These are phyloP conservation scores for Carassius gibelio DNA, from an alignment of 2,113 vertebrate species.

Conservation along the genomic window DNA sequence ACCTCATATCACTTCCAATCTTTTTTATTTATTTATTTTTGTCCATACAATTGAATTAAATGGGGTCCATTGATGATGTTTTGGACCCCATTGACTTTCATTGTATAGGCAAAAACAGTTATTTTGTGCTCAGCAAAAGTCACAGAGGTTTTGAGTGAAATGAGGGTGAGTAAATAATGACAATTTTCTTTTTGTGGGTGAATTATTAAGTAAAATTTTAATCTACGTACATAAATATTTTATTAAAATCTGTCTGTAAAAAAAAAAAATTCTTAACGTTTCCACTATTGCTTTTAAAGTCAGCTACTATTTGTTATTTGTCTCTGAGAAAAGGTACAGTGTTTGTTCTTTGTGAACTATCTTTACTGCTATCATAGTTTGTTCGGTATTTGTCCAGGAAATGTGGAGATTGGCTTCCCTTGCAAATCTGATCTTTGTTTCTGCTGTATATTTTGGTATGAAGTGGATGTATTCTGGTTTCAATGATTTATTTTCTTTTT, in stretches of 20 bases:
- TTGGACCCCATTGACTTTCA: neutral
- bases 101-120: too few species aligned
- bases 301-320: constrained; percentile 69
- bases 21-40: neutral
- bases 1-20: neutral
- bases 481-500: constrained; percentile 59
- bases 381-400: constrained; percentile 75
- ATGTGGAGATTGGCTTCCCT: constrained; percentile 76
- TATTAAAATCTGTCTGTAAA: constrained; percentile 63
- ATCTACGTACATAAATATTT: constrained; percentile 68
- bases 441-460: constrained; percentile 85
- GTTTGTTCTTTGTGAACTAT: constrained; percentile 70
- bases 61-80: too few species aligned
- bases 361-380: constrained; percentile 71
- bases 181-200: neutral
- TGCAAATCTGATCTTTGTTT: constrained; percentile 72
- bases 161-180: constrained; percentile 14
- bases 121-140: neutral
- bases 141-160: neutral
- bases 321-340: constrained; percentile 64
- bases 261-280: constrained; percentile 30
- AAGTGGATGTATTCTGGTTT: constrained; percentile 81
- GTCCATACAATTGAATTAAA: too few species aligned
- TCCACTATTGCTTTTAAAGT: constrained; percentile 71
- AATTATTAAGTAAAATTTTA: neutral